Conservation (phyloP, 2,888 invertebrate species). For the Leptopilina myrica region DNA sequence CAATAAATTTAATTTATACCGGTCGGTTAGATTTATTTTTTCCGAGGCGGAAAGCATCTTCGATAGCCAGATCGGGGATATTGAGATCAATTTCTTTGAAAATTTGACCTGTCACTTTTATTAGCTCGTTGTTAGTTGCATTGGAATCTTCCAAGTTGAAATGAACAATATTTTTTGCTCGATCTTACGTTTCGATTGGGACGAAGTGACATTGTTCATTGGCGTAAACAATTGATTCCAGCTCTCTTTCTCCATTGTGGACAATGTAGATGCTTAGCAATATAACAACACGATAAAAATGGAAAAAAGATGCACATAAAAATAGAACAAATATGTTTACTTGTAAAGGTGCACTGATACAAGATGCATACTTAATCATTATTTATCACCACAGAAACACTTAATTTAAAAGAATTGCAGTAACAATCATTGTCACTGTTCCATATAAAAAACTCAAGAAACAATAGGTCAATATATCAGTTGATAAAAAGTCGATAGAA, state of each 20-base stretch:
- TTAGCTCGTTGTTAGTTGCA: not conserved
- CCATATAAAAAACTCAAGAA: too few relatives aligned
- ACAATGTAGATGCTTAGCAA: not conserved
- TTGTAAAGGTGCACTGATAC: too few relatives aligned
- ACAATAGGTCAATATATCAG: too few relatives aligned
- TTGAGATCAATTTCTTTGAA: not conserved
- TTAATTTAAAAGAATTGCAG: too few relatives aligned
- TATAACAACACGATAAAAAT: not conserved
- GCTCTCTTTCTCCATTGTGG: not conserved
- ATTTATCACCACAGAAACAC: too few relatives aligned
- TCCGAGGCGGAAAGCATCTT: not conserved
- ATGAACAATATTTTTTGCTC: not conserved
- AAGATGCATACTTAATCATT: too few relatives aligned
- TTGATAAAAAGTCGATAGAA: too few relatives aligned
- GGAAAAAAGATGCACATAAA: too few relatives aligned
- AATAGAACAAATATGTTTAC: too few relatives aligned
- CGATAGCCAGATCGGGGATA: not conserved
- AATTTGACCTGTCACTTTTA: not conserved
- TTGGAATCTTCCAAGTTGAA: not conserved
- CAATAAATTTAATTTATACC: not conserved
- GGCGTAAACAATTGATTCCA: not conserved
- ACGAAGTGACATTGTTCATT: not conserved
- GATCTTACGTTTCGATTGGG: not conserved
- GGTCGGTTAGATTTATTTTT: not conserved
- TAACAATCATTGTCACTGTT: too few relatives aligned